Evolutionary conservation across 2,888 invertebrate genomes (phyloP).

Genomic region (Ochropleura leucogaster): DNA sequence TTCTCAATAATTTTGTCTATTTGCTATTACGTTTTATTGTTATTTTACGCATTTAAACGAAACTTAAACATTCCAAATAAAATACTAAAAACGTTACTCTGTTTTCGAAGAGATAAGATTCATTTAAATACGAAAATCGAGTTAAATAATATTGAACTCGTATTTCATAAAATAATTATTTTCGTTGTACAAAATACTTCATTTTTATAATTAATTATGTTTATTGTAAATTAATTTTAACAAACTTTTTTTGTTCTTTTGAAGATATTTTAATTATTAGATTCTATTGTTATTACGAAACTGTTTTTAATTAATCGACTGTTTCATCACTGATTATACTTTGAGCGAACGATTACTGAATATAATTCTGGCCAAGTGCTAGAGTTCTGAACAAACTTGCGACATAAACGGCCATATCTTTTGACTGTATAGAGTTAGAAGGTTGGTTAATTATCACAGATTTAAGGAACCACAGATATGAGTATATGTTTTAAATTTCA

Average conservation of each 20-base stretch:
- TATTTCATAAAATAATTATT: conserved; percentile 36
- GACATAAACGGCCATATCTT: no score
- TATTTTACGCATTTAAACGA: background rate
- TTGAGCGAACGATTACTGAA: background rate
- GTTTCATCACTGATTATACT: conserved; percentile 26
- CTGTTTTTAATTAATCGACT: conserved; percentile 15
- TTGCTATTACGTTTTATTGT: no score
- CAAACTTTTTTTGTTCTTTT: conserved; percentile 36
- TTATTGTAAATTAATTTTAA: conserved; percentile 53
- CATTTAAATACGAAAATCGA: background rate
- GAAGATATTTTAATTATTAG: conserved; percentile 45
- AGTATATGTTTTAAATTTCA: no score
- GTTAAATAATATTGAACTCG: background rate
- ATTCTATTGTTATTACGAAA: conserved; percentile 26
- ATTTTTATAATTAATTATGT: conserved; percentile 37
- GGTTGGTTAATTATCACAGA: no score
- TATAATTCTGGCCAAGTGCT: no score
- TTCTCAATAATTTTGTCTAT: background rate
- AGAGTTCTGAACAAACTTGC: no score
- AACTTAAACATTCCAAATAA: conserved; percentile 34
- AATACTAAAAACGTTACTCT: conserved; percentile 5
- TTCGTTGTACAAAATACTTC: conserved; percentile 55
- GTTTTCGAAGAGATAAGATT: conserved; percentile 6
- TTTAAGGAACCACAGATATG: no score
- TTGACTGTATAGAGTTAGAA: no score